Evolutionary conservation across 2,797 vertebrate genomes (phyloP).

Genomic region (Chelmon rostratus): DNA sequence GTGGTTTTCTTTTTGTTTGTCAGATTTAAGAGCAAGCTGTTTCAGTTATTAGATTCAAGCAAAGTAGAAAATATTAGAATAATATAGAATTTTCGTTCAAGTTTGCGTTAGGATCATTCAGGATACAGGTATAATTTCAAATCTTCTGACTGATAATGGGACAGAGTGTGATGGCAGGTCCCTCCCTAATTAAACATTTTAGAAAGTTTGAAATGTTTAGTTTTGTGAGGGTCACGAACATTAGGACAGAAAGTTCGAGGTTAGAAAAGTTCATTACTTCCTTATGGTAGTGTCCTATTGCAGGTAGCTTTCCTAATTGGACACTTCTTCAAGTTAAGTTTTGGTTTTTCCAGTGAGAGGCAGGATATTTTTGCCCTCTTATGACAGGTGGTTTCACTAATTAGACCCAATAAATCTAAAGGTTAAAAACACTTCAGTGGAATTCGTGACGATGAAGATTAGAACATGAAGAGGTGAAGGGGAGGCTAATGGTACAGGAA

Average conservation of each 20-base stretch:
- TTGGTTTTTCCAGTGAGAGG: conserved; percentile 18
- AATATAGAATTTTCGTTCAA: not conserved
- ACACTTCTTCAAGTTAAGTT: conserved; percentile 32
- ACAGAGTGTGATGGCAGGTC: conserved; percentile 3
- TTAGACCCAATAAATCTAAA: conserved; percentile 54
- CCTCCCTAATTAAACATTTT: conserved; percentile 47
- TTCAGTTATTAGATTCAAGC: conserved; percentile 29
- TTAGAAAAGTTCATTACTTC: conserved; percentile 39
- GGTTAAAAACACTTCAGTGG: conserved; percentile 46
- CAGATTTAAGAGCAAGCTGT: not conserved
- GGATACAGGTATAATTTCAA: conserved; percentile 4
- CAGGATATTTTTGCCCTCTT: conserved; percentile 28
- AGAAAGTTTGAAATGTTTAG: conserved; percentile 43
- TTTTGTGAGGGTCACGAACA: conserved; percentile 13
- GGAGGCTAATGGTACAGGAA: not conserved
- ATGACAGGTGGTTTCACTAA: conserved; percentile 59
- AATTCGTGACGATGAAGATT: conserved; percentile 30
- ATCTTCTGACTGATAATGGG: conserved; percentile 20
- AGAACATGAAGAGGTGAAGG: conserved; percentile 36
- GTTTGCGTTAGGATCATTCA: conserved; percentile 10
- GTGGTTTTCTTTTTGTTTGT: conserved; percentile 24
- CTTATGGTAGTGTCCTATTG: conserved; percentile 18
- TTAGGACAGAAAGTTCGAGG: conserved; percentile 36
- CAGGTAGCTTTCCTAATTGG: conserved; percentile 56
- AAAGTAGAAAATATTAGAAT: conserved; percentile 18